Conservation (phyloP, 1,140 invertebrate species). For the Drosophila takahashii region DNA sequence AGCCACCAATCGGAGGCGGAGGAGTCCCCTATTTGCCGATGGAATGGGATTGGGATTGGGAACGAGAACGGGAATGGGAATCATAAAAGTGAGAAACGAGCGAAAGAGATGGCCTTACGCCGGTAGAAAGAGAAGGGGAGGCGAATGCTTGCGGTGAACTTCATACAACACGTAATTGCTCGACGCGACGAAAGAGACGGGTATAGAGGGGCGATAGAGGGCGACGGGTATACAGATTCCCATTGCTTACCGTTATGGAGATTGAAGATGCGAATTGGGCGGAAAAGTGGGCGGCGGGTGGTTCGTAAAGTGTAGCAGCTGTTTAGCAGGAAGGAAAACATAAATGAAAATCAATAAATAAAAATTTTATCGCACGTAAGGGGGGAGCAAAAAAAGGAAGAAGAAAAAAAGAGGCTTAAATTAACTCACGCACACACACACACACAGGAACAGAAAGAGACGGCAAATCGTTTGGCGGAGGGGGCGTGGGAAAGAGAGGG, state of each 20-base stretch:
- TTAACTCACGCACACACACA: slow-evolving; percentile 39
- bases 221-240: slow-evolving; percentile 6
- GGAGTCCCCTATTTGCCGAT: slow-evolving; percentile 19
- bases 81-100: slow-evolving; percentile 36
- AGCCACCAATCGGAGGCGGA: slow-evolving; percentile 14
- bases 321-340: slow-evolving; percentile 70
- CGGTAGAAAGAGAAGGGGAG: background rate
- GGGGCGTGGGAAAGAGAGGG: background rate
- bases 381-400: background rate
- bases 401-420: slow-evolving; percentile 37
- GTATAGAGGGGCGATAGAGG: background rate
- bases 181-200: slow-evolving; percentile 7
- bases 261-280: slow-evolving; percentile 53
- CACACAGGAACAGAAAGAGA: slow-evolving; percentile 7
- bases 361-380: slow-evolving; percentile 64
- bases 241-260: slow-evolving; percentile 55
- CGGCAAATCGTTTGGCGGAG: background rate
- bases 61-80: slow-evolving; percentile 36
- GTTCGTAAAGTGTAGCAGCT: slow-evolving; percentile 69
- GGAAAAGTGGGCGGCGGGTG: background rate
- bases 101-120: background rate
- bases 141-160: slow-evolving; percentile 38
- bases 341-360: slow-evolving; percentile 82
- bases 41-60: slow-evolving; percentile 12
- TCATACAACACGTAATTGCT: slow-evolving; percentile 42